phyloP scores from a whole-genome alignment of 2,888 invertebrate species.

The Villa cingulata region DNA sequence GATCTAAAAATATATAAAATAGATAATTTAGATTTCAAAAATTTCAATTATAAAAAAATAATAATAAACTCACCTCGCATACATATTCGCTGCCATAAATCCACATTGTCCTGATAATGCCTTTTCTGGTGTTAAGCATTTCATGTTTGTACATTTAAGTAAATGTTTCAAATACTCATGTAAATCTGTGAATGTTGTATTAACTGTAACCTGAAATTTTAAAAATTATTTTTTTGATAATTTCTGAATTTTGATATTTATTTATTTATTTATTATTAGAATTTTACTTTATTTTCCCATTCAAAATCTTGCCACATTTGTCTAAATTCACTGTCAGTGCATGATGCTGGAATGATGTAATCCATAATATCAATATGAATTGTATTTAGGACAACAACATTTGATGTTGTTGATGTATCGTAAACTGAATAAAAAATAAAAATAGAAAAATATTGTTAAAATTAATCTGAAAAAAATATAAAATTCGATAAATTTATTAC shows the following conservation, averaged over 20 bases:
- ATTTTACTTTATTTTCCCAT: slow-evolving; percentile 93
- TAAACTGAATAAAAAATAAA: slow-evolving; percentile 53
- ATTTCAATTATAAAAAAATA: neutral
- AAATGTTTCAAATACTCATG: slow-evolving; percentile 87
- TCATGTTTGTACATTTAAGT: slow-evolving; percentile 94
- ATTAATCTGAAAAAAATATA: neutral
- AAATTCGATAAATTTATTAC: slow-evolving; percentile 35
- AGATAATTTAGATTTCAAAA: neutral
- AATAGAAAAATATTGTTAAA: neutral
- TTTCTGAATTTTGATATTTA: neutral
- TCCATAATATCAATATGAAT: slow-evolving; percentile 99
- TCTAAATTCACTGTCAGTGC: slow-evolving; percentile 91
- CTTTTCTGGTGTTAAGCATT: slow-evolving; percentile 94
- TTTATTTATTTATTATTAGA: neutral
- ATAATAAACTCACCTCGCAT: slow-evolving; percentile 50
- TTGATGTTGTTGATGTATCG: slow-evolving; percentile 63
- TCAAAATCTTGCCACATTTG: slow-evolving; percentile 99
- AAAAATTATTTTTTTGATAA: neutral
- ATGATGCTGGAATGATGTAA: slow-evolving; percentile 89
- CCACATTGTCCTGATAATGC: slow-evolving; percentile 95
- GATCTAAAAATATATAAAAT: slow-evolving; percentile 40
- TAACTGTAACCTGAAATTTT: slow-evolving; percentile 50
- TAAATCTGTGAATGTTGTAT: slow-evolving; percentile 84
- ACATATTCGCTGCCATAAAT: slow-evolving; percentile 99
- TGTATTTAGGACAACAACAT: slow-evolving; percentile 96